phyloP scores from a whole-genome alignment of 2,113 vertebrate genomes.

The Chaenogobius annularis region DNA sequence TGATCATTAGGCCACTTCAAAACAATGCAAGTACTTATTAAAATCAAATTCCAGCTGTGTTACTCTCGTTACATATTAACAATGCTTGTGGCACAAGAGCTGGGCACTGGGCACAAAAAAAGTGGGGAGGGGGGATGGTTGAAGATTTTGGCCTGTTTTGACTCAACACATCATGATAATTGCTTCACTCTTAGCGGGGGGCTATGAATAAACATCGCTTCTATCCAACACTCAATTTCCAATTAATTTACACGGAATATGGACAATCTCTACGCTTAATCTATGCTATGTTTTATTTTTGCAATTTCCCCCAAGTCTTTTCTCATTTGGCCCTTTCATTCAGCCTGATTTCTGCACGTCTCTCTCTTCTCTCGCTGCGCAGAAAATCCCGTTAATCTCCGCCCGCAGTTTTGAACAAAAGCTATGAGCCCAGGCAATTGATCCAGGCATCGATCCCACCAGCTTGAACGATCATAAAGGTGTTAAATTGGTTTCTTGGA shows the following conservation, averaged over 20 bases:
- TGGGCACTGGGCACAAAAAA: conserved; percentile 54
- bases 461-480: conserved; percentile 76
- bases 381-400: conserved; percentile 75
- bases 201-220: conserved; percentile 77
- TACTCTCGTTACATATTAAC: conserved; percentile 74
- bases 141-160: conserved; percentile 63
- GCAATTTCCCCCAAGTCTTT: conserved; percentile 67
- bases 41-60: conserved; percentile 81
- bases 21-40: conserved; percentile 79
- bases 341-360: conserved; percentile 53
- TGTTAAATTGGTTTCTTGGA: conserved; percentile 80
- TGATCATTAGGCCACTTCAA: conserved; percentile 82
- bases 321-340: conserved; percentile 68
- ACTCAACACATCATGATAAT: conserved; percentile 69
- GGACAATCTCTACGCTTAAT: conserved; percentile 70
- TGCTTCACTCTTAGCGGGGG: conserved; percentile 66
- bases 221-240: conserved; percentile 69
- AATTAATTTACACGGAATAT: conserved; percentile 73
- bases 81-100: conserved; percentile 73
- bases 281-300: conserved; percentile 71
- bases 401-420: conserved; percentile 76
- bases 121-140: conserved; percentile 10
- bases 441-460: conserved; percentile 75
- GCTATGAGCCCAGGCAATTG: conserved; percentile 74
- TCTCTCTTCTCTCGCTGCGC: conserved; percentile 31